These are phyloP conservation scores for Zygothrica quintamaculata DNA, from an alignment of 2,888 invertebrate genomes.

Conservation along the genomic window DNA sequence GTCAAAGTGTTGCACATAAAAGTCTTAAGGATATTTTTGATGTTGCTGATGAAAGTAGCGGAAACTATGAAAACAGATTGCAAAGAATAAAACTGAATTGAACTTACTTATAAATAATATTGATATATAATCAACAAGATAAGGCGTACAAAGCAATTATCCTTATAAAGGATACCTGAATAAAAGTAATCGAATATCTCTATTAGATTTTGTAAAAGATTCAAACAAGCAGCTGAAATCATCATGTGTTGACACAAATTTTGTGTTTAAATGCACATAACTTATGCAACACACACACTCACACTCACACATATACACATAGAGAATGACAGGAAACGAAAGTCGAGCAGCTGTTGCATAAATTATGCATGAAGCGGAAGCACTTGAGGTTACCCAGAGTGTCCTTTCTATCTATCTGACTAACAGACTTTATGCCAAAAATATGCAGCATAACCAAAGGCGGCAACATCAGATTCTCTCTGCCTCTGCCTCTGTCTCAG, in stretches of 20 bases:
- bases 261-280: neutral
- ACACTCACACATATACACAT: neutral
- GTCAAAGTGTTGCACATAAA: conserved; percentile 38
- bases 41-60: conserved; percentile 5
- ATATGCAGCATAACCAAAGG: conserved; percentile 44
- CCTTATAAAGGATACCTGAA: no score
- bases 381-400: conserved; percentile 24
- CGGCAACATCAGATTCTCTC: conserved; percentile 15
- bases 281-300: neutral
- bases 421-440: conserved; percentile 34
- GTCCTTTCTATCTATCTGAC: conserved; percentile 19
- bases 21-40: conserved; percentile 13
- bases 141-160: no score
- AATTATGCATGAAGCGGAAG: conserved; percentile 55
- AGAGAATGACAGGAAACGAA: conserved; percentile 26
- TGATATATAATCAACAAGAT: no score
- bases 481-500: conserved; percentile 6
- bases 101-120: conserved; percentile 15
- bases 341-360: conserved; percentile 56
- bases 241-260: no score
- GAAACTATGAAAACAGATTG: conserved; percentile 11
- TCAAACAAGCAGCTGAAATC: no score
- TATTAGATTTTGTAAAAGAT: no score
- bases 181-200: no score
- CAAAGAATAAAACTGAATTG: neutral